Conservation (phyloP, 2,888 invertebrate genomes). For the Rhodophaea formosa region DNA sequence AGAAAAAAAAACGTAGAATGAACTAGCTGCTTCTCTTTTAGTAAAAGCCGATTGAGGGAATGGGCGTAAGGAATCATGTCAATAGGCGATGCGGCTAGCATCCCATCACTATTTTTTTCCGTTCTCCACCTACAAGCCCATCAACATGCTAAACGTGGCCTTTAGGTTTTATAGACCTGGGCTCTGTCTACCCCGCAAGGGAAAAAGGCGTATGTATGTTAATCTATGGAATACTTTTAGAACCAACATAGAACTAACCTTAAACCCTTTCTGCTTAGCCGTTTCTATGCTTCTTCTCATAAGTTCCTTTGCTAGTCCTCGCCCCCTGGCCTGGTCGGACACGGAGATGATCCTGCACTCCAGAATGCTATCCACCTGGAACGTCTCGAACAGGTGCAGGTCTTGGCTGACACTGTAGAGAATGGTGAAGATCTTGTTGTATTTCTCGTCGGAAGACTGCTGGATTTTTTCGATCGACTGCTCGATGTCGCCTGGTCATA, state of each 20-base stretch:
- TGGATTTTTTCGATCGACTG: conserved; percentile 85
- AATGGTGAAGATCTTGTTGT: conserved; percentile 89
- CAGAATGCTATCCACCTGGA: conserved; percentile 85
- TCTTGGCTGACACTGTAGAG: conserved; percentile 86
- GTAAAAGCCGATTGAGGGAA: too few relatives aligned
- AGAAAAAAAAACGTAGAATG: too few relatives aligned
- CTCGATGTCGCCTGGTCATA: conserved; percentile 86
- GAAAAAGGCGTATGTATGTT: too few relatives aligned
- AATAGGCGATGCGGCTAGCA: too few relatives aligned
- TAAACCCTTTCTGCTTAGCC: conserved; percentile 85
- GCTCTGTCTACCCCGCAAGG: too few relatives aligned
- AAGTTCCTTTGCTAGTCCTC: conserved; percentile 87
- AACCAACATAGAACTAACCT: conserved; percentile 70
- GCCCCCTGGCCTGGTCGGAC: conserved; percentile 85
- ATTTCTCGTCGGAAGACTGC: conserved; percentile 85
- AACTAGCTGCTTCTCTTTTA: too few relatives aligned
- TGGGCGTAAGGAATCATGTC: too few relatives aligned
- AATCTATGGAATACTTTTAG: not conserved
- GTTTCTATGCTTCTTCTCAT: conserved; percentile 84
- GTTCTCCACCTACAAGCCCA: too few relatives aligned
- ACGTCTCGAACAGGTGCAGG: conserved; percentile 84
- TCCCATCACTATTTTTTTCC: too few relatives aligned
- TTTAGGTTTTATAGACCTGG: too few relatives aligned
- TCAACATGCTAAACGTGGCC: too few relatives aligned
- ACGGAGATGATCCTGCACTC: conserved; percentile 92